phyloP scores from a whole-genome alignment of 2,797 vertebrate species.

The Sciurus carolinensis region DNA sequence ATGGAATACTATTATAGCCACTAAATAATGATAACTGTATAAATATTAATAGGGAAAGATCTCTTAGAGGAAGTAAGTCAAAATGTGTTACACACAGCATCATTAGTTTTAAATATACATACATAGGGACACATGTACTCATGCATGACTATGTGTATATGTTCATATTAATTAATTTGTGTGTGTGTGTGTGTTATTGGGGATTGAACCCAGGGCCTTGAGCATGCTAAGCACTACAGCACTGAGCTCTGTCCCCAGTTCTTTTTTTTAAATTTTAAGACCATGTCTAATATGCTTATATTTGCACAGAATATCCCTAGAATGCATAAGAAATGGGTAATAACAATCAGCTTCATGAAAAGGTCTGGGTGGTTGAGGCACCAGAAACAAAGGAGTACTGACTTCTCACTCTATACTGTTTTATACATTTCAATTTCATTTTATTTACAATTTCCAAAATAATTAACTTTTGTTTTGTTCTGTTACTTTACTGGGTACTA shows the following conservation, averaged over 20 bases:
- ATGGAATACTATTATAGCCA: slow-evolving; percentile 34
- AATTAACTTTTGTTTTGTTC: not conserved
- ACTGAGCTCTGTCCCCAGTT: no score
- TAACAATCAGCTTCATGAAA: not conserved
- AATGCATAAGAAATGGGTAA: not conserved
- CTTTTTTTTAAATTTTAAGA: no score
- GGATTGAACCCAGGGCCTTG: no score
- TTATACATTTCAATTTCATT: slow-evolving; percentile 44
- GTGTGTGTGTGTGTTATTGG: no score
- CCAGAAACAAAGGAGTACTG: not conserved
- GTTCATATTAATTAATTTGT: no score
- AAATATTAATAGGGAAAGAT: slow-evolving; percentile 61
- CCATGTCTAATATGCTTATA: not conserved
- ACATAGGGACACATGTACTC: not conserved
- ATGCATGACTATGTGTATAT: not conserved
- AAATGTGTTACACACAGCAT: not conserved
- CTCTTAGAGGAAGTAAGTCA: slow-evolving; percentile 61
- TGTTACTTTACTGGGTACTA: no score
- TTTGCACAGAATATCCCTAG: not conserved
- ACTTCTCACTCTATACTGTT: slow-evolving; percentile 41
- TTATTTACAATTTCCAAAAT: slow-evolving; percentile 1
- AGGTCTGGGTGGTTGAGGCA: not conserved
- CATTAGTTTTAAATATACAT: not conserved
- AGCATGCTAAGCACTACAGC: no score
- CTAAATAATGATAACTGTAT: slow-evolving; percentile 55